These are phyloP conservation scores for Glyptemys insculpta DNA, from an alignment of 2,797 vertebrate species.

Conservation along the genomic window DNA sequence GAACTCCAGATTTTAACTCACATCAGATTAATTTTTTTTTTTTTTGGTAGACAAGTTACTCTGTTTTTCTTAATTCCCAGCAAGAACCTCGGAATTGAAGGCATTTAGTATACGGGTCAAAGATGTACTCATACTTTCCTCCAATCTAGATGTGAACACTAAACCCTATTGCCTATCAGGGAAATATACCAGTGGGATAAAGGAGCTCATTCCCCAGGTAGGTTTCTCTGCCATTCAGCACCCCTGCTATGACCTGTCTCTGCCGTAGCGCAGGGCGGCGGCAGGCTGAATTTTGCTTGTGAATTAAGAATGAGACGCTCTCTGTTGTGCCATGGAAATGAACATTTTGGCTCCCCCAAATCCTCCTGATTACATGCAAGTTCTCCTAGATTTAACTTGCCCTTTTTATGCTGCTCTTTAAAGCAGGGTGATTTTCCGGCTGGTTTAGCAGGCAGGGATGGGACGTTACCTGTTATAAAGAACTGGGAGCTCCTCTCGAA, in stretches of 20 bases:
- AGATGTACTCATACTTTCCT: not conserved
- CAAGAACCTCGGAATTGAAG: not conserved
- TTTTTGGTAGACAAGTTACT: not conserved
- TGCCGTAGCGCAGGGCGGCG: not conserved
- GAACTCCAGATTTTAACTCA: not conserved
- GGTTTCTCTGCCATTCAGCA: not conserved
- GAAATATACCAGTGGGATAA: not conserved
- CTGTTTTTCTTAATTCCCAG: not conserved
- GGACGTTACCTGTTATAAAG: constrained; percentile 85
- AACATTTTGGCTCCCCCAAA: not conserved
- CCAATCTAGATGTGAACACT: not conserved
- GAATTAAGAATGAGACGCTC: not conserved
- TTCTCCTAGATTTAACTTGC: not conserved
- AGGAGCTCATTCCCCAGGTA: not conserved
- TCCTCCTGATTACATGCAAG: not conserved
- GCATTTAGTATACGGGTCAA: not conserved
- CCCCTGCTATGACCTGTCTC: not conserved
- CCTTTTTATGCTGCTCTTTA: not conserved
- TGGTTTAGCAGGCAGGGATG: not conserved
- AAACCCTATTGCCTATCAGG: not conserved
- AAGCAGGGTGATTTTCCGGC: not conserved
- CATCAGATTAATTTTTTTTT: not conserved
- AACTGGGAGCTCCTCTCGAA: constrained; percentile 90
- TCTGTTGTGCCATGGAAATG: not conserved
- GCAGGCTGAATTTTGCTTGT: not conserved